phyloP scores from a whole-genome alignment of 2,113 vertebrate genomes.

The Clarias batrachus region DNA sequence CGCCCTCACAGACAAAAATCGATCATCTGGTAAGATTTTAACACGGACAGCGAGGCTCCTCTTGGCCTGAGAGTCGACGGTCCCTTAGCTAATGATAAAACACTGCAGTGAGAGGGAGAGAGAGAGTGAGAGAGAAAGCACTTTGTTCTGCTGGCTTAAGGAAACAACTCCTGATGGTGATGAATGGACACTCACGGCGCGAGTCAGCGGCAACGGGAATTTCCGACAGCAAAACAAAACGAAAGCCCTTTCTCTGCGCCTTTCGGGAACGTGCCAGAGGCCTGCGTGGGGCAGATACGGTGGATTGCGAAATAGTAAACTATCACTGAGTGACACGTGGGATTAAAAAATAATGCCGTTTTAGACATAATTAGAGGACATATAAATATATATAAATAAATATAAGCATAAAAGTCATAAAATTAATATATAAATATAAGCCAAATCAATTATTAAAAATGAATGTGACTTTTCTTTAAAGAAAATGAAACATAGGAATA shows the following conservation, averaged over 20 bases:
- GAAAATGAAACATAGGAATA: neutral
- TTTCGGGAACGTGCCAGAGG: neutral
- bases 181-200: slow-evolving; percentile 54
- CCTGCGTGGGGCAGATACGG: neutral
- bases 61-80: slow-evolving; percentile 15
- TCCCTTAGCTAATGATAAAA: slow-evolving; percentile 42
- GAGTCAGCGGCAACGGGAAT: slow-evolving; percentile 40
- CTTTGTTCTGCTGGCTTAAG: slow-evolving; percentile 54
- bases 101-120: slow-evolving; percentile 18
- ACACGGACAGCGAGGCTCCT: slow-evolving; percentile 9
- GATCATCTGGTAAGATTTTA: slow-evolving; percentile 2
- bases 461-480: too few relatives aligned
- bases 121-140: slow-evolving; percentile 27
- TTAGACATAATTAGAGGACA: neutral
- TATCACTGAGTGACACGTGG: neutral
- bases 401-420: neutral
- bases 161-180: slow-evolving; percentile 60
- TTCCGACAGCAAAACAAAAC: slow-evolving; percentile 35
- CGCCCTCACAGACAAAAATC: neutral
- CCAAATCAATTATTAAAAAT: too few relatives aligned
- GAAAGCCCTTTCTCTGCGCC: neutral
- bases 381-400: neutral
- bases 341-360: too few relatives aligned
- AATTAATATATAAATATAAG: too few relatives aligned
- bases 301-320: neutral